Conservation (phyloP, 2,797 vertebrate genomes). For the Lophotriccus pileatus region DNA sequence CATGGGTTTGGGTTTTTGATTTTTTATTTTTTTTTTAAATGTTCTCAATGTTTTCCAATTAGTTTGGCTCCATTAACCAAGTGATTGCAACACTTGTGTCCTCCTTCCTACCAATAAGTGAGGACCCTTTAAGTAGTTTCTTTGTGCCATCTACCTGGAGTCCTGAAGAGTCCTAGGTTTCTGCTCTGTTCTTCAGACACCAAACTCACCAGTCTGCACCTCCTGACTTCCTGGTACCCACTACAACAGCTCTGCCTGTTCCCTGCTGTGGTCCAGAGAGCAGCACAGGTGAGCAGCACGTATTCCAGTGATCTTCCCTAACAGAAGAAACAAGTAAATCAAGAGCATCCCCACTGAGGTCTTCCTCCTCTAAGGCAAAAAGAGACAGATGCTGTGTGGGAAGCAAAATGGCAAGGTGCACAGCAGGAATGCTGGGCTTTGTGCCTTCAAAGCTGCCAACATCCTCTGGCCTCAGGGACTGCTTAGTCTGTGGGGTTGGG, state of each 20-base stretch:
- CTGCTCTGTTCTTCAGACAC: background rate
- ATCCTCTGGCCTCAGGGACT: background rate
- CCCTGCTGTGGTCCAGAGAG: background rate
- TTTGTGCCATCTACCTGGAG: background rate
- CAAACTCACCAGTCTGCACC: background rate
- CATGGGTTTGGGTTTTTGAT: background rate
- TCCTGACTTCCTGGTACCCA: background rate
- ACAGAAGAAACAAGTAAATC: background rate
- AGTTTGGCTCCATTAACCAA: background rate
- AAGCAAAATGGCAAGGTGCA: background rate
- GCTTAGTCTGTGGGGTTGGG: background rate
- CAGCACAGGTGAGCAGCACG: accelerated
- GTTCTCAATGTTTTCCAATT: background rate
- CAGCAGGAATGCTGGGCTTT: background rate
- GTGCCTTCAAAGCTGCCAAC: background rate
- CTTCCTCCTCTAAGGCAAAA: background rate
- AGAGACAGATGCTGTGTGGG: background rate
- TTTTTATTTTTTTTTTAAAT: background rate
- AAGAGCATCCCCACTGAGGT: background rate
- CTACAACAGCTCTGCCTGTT: background rate
- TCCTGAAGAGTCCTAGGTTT: background rate
- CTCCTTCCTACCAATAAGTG: background rate
- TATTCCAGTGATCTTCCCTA: background rate
- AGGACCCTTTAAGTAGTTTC: background rate
- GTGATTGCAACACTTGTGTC: background rate